Conservation (phyloP, 2,797 vertebrate species). For the Hippoglossus hippoglossus region DNA sequence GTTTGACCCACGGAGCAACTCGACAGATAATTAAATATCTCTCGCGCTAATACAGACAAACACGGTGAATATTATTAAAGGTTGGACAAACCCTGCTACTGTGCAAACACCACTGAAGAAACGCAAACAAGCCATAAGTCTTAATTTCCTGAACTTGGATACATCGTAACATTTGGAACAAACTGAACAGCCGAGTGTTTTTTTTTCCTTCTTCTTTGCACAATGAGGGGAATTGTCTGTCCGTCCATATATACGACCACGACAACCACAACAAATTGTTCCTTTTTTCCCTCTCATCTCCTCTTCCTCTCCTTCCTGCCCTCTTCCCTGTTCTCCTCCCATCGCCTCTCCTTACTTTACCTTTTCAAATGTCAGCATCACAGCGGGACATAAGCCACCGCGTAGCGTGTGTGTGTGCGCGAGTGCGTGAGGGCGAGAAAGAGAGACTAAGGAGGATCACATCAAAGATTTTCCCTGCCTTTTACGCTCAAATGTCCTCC, state of each 20-base stretch:
- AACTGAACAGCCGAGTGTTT: constrained; percentile 29
- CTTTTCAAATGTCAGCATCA: constrained; percentile 87
- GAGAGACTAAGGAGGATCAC: constrained; percentile 82
- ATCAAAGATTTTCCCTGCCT: constrained; percentile 84
- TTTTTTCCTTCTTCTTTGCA: constrained; percentile 21
- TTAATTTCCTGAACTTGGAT: constrained; percentile 76
- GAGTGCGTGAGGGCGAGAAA: constrained; percentile 62
- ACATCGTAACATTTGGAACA: constrained; percentile 58
- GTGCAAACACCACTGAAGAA: constrained; percentile 66
- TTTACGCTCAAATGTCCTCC: constrained; percentile 85
- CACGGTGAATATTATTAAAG: constrained; percentile 74
- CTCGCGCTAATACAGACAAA: constrained; percentile 72
- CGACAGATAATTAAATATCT: constrained; percentile 80
- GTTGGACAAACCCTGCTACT: constrained; percentile 62
- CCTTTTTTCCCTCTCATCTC: constrained; percentile 71
- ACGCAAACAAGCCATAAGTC: constrained; percentile 75
- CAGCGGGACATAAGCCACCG: constrained; percentile 82
- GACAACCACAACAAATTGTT: constrained; percentile 77
- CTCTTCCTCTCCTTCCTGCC: constrained; percentile 57
- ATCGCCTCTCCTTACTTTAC: constrained; percentile 83
- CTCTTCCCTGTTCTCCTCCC: constrained; percentile 56
- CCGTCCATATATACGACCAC: constrained; percentile 17
- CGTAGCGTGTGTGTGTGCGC: constrained; percentile 57
- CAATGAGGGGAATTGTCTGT: constrained; percentile 23
- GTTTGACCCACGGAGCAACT: constrained; percentile 88